phyloP scores from a whole-genome alignment of 2,888 invertebrate species.

The Leptinotarsa peninsularis region DNA sequence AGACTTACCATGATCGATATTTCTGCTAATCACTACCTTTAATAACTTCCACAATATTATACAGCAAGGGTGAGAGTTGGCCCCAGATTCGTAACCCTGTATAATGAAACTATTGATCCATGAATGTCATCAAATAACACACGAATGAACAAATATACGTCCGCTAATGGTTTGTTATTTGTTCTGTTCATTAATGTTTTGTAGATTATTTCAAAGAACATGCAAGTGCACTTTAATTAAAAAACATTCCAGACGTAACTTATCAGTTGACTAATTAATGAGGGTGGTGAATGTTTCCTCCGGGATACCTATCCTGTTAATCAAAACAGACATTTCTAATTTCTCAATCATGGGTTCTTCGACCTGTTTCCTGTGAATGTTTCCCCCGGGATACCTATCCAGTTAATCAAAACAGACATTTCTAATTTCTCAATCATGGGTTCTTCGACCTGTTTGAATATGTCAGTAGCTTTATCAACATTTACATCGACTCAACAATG shows the following conservation, averaged over 20 bases:
- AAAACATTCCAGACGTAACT: neutral
- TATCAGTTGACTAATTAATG: slow-evolving; percentile 2
- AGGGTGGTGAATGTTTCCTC: neutral
- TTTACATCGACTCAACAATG: neutral
- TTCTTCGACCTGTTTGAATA: neutral
- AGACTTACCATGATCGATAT: too few relatives aligned
- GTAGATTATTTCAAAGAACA: neutral
- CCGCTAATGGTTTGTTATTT: slow-evolving; percentile 5
- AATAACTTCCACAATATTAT: too few relatives aligned
- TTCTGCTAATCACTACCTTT: too few relatives aligned
- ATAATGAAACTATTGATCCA: neutral
- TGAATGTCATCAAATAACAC: slow-evolving; percentile 3
- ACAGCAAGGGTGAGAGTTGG: too few relatives aligned
- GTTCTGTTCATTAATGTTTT: slow-evolving; percentile 1
- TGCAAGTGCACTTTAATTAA: slow-evolving; percentile 16
- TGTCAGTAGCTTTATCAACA: neutral
- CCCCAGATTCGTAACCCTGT: too few relatives aligned
- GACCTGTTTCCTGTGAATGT: neutral
- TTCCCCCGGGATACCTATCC: neutral
- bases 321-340: neutral
- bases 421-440: neutral
- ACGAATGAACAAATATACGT: slow-evolving; percentile 8
- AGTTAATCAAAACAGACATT: neutral
- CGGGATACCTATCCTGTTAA: neutral
- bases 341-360: neutral